phyloP scores from a whole-genome alignment of 2,888 invertebrate species.

The Tuberolachnus salignus region DNA sequence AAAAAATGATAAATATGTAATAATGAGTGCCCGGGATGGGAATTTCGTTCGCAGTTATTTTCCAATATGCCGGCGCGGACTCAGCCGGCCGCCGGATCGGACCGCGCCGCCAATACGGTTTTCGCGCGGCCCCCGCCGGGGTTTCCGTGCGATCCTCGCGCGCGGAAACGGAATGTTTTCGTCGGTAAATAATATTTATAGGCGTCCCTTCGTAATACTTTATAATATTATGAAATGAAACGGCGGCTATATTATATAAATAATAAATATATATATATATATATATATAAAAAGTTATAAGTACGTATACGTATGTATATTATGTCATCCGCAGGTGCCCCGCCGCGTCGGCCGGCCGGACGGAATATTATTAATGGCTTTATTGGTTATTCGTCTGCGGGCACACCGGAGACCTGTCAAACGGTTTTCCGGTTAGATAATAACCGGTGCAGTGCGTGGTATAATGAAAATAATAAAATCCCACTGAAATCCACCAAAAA shows the following conservation, averaged over 20 bases:
- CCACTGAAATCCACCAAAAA: too few relatives aligned
- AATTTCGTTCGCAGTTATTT: constrained; percentile 39
- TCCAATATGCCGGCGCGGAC: constrained; percentile 1
- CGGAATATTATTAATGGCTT: constrained; percentile 34
- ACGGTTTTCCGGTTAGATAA: constrained; percentile 1
- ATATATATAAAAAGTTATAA: not conserved
- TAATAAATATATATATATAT: not conserved
- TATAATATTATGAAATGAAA: not conserved
- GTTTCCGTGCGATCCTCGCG: not conserved
- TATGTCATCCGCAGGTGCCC: constrained; percentile 28
- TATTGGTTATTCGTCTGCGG: constrained; percentile 31
- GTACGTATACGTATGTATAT: not conserved
- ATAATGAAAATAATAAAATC: too few relatives aligned
- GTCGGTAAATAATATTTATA: constrained; percentile 9
- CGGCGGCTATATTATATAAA: too few relatives aligned
- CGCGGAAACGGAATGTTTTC: constrained; percentile 32
- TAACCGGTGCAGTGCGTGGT: not conserved
- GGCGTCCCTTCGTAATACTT: too few relatives aligned
- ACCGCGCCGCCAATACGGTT: not conserved
- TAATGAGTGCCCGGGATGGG: constrained; percentile 22
- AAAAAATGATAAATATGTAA: constrained; percentile 45
- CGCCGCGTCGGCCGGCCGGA: not conserved
- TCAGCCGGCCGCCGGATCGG: not conserved
- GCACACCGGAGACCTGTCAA: constrained; percentile 1
- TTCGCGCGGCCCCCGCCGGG: not conserved